phyloP scores from a whole-genome alignment of 2,113 vertebrate genomes.

The Nyctereutes procyonoides region DNA sequence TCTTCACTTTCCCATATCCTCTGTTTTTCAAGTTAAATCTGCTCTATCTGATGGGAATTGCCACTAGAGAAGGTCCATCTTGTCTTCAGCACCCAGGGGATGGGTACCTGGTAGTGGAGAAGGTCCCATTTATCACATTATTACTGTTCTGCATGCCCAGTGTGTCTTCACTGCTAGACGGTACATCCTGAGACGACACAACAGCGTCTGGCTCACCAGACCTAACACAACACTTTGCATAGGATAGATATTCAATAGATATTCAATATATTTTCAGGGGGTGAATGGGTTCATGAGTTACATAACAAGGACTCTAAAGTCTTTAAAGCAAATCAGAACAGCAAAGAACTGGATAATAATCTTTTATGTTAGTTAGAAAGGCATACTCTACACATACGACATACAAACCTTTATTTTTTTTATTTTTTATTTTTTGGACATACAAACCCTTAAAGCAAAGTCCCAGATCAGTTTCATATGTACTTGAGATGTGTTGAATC shows the following conservation, averaged over 20 bases:
- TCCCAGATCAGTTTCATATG: no score
- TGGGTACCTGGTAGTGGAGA: neutral
- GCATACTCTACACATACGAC: neutral
- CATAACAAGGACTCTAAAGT: neutral
- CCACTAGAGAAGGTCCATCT: no score
- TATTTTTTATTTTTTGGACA: neutral
- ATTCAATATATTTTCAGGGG: neutral
- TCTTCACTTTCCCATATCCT: neutral
- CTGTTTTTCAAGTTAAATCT: neutral
- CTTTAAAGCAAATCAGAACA: neutral
- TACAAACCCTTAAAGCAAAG: neutral
- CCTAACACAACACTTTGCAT: rapidly evolving
- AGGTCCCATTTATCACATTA: neutral
- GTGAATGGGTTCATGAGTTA: neutral
- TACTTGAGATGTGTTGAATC: neutral
- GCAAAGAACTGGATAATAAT: neutral
- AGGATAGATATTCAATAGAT: neutral
- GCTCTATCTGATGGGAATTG: neutral
- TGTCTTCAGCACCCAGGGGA: neutral
- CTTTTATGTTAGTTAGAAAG: neutral
- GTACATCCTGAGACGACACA: no score
- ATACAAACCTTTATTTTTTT: neutral
- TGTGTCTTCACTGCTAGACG: neutral
- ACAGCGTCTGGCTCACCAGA: rapidly evolving
- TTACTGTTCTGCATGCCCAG: neutral